Evolutionary conservation across 2,888 invertebrate species (phyloP).

Genomic region (Calliphora vomitoria): DNA sequence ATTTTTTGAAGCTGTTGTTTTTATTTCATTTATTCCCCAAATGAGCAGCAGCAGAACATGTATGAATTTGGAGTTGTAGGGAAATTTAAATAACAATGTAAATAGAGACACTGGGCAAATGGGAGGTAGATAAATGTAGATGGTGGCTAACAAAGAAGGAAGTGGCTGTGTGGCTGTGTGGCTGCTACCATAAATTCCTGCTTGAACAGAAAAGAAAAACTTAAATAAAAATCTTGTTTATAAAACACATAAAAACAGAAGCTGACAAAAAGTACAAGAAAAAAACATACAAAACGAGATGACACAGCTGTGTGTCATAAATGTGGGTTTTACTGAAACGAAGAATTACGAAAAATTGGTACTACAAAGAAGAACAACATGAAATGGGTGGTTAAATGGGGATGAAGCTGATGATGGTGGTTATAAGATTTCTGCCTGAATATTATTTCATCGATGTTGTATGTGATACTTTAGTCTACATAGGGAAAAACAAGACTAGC

Average conservation of each 20-base stretch:
- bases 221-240: slow-evolving; percentile 69
- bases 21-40: slow-evolving; percentile 38
- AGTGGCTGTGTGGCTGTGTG: slow-evolving; percentile 50
- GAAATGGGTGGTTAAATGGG: slow-evolving; percentile 67
- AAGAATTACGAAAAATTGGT: slow-evolving; percentile 6
- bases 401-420: slow-evolving; percentile 25
- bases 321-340: slow-evolving; percentile 62
- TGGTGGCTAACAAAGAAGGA: slow-evolving; percentile 42
- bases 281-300: slow-evolving; percentile 64
- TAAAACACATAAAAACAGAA: slow-evolving; percentile 69
- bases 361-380: slow-evolving; percentile 29
- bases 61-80: slow-evolving; percentile 11
- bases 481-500: slow-evolving; percentile 32
- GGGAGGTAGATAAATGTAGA: slow-evolving; percentile 18
- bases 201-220: background rate
- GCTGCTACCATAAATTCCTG: slow-evolving; percentile 57
- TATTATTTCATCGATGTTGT: slow-evolving; percentile 53
- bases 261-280: slow-evolving; percentile 22
- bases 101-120: background rate
- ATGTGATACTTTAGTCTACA: slow-evolving; percentile 60
- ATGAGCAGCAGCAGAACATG: slow-evolving; percentile 11
- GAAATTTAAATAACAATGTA: slow-evolving; percentile 64
- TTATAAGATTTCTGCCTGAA: background rate
- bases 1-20: slow-evolving; percentile 33
- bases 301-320: slow-evolving; percentile 74